Conservation (phyloP, 1,140 invertebrate genomes). For the Dermatophagoides farinae region DNA sequence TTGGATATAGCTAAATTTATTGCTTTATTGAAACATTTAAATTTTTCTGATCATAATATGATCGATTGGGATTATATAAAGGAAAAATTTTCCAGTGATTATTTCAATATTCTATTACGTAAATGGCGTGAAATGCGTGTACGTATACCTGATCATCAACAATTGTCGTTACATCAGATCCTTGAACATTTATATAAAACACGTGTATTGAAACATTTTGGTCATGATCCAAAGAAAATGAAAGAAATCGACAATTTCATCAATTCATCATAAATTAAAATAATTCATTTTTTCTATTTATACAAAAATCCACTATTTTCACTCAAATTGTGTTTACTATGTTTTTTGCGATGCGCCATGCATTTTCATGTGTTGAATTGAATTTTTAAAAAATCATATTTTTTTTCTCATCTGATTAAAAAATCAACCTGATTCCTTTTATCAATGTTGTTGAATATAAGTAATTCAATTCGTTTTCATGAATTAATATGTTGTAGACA, state of each 20-base stretch:
- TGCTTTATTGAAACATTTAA: neutral
- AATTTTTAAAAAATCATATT: too few species aligned
- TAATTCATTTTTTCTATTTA: too few species aligned
- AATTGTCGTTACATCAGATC: neutral
- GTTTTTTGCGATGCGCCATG: neutral
- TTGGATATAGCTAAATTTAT: neutral
- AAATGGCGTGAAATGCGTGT: neutral
- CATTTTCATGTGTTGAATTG: too few species aligned
- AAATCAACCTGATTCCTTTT: too few species aligned
- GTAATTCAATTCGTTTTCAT: too few species aligned
- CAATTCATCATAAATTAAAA: neutral
- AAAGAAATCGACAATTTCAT: neutral
- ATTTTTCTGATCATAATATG: neutral
- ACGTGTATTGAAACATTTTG: neutral
- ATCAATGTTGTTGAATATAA: too few species aligned
- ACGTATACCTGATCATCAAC: neutral
- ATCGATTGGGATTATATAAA: constrained; percentile 9
- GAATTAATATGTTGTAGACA: too few species aligned
- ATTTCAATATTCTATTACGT: constrained; percentile 1
- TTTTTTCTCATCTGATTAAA: too few species aligned
- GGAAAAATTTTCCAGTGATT: constrained; percentile 1
- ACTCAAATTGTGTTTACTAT: neutral
- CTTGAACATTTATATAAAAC: neutral
- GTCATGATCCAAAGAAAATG: neutral
- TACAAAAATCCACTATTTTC: too few species aligned